Percentiles rank a stretch among this genome's conserved stretches.
Conservation (phyloP, 2,888 invertebrate genomes). For the Calliopum simillimum region DNA sequence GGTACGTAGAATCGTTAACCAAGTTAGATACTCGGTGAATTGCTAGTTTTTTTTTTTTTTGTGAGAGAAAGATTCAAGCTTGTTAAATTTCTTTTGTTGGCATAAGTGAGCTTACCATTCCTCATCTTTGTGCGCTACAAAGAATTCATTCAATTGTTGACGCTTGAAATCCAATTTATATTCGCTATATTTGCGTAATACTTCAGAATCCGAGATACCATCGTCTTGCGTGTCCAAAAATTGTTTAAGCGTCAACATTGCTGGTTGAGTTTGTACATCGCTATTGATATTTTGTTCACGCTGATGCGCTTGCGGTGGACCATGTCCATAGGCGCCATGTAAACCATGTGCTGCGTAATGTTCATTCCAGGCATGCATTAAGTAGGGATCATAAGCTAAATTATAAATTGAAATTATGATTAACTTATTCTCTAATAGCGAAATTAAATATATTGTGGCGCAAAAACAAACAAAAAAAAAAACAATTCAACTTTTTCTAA, state of each 20-base stretch:
- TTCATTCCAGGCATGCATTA: slow-evolving; percentile 65
- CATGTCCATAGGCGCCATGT: slow-evolving; percentile 55
- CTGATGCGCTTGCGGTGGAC: slow-evolving; percentile 48
- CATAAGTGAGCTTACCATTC: slow-evolving; percentile 87
- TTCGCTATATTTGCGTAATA: slow-evolving; percentile 96
- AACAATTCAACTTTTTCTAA: not conserved
- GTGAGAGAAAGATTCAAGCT: slow-evolving; percentile 6
- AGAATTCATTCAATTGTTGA: slow-evolving; percentile 98
- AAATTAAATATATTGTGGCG: not conserved
- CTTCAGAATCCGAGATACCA: slow-evolving; percentile 96
- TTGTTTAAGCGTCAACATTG: slow-evolving; percentile 97
- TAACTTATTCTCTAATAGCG: not conserved
- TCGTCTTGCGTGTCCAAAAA: slow-evolving; percentile 97
- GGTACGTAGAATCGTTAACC: not conserved
- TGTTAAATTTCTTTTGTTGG: slow-evolving; percentile 39
- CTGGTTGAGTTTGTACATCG: slow-evolving; percentile 81
- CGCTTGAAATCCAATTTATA: slow-evolving; percentile 97
- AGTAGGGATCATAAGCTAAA: slow-evolving; percentile 64
- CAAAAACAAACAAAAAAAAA: not conserved
- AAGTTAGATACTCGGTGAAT: slow-evolving; percentile 1
- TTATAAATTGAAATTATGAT: not conserved
- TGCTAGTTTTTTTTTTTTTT: slow-evolving; percentile 1
- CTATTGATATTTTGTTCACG: slow-evolving; percentile 56
- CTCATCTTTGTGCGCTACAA: slow-evolving; percentile 98
- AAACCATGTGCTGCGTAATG: slow-evolving; percentile 63